These are phyloP conservation scores for Calypte anna DNA, from an alignment of 2,113 vertebrate species.

Conservation along the genomic window DNA sequence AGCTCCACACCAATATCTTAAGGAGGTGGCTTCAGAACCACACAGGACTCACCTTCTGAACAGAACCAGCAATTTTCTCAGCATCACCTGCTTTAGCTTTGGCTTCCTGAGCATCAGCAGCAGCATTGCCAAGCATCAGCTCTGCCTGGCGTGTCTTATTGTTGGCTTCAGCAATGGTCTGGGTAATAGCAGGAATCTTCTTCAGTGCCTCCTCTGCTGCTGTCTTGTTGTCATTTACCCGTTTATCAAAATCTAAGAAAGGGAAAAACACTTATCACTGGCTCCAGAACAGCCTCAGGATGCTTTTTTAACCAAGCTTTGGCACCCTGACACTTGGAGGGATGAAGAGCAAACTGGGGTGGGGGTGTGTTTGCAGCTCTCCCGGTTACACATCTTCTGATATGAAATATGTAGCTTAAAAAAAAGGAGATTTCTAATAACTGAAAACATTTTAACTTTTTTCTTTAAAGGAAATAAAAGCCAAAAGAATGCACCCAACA, in stretches of 20 bases:
- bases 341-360: neutral
- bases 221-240: slow-evolving; percentile 97
- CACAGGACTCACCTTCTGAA: slow-evolving; percentile 85
- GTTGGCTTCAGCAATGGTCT: slow-evolving; percentile 87
- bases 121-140: slow-evolving; percentile 86
- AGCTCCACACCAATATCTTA: rapidly evolving
- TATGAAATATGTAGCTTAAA: neutral
- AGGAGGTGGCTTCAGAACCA: neutral
- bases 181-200: slow-evolving; percentile 89
- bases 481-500: neutral
- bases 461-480: neutral
- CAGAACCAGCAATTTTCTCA: slow-evolving; percentile 84
- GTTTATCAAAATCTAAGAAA: slow-evolving; percentile 88
- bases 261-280: neutral
- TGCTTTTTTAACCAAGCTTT: neutral
- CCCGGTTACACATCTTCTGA: neutral
- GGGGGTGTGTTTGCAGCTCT: neutral
- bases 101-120: slow-evolving; percentile 86
- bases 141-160: slow-evolving; percentile 90
- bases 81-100: slow-evolving; percentile 89
- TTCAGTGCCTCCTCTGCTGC: slow-evolving; percentile 91
- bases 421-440: neutral
- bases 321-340: neutral
- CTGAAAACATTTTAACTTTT: neutral
- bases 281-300: neutral